Evolutionary conservation across 2,113 vertebrate species (phyloP).

Genomic region (Antechinus flavipes): DNA sequence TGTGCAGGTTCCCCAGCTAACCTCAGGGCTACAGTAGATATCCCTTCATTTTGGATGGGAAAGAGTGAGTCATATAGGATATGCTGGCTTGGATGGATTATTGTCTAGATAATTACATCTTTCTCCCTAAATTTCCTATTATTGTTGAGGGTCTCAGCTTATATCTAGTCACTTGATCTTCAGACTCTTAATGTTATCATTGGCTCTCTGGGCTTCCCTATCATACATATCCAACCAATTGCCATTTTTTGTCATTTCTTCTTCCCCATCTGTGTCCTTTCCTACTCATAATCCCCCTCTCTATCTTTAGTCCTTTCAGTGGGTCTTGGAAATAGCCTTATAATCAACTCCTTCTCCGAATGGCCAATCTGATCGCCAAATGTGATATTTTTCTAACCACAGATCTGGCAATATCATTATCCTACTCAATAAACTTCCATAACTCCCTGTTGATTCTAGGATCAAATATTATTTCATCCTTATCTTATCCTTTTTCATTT

Average conservation of each 20-base stretch:
- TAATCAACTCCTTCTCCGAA: not conserved
- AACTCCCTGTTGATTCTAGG: not conserved
- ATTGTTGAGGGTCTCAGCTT: not conserved
- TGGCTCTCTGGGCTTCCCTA: not conserved
- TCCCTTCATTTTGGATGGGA: not conserved
- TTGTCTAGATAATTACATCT: not conserved
- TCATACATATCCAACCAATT: not conserved
- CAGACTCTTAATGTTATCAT: not conserved
- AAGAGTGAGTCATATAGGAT: not conserved
- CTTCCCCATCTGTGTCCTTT: not conserved
- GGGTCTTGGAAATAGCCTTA: not conserved
- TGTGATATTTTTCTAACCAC: not conserved
- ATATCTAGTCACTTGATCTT: not conserved
- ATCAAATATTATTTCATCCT: not conserved
- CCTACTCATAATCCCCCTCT: not conserved
- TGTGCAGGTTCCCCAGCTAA: not conserved
- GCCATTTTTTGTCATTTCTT: not conserved
- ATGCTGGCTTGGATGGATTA: not conserved
- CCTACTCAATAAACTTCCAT: not conserved
- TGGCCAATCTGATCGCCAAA: not conserved
- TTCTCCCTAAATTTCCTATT: not conserved
- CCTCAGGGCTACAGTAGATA: not conserved
- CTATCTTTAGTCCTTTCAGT: not conserved
- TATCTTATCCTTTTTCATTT: not conserved
- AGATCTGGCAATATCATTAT: not conserved